Conservation (phyloP, 2,888 invertebrate genomes). For the Stenodema calcarata region DNA sequence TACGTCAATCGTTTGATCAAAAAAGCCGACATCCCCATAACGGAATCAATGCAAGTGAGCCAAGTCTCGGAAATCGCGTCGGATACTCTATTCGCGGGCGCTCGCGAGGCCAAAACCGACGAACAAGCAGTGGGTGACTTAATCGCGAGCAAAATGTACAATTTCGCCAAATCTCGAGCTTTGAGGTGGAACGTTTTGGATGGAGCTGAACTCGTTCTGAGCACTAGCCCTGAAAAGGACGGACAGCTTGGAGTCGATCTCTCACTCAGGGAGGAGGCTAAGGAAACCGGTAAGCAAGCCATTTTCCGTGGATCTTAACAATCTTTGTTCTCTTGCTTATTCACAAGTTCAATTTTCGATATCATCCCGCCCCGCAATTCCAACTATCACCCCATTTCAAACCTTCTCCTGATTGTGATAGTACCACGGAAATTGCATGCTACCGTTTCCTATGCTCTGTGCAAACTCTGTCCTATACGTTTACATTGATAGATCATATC, state of each 20-base stretch:
- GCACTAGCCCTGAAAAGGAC: constrained; percentile 72
- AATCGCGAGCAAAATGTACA: constrained; percentile 76
- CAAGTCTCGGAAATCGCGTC: constrained; percentile 65
- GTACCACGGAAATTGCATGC: constrained; percentile 42
- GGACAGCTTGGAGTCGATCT: constrained; percentile 71
- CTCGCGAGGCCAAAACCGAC: constrained; percentile 61
- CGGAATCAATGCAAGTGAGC: constrained; percentile 77
- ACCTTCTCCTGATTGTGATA: not conserved
- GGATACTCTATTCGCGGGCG: constrained; percentile 62
- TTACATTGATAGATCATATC: not conserved
- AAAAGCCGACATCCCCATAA: constrained; percentile 79
- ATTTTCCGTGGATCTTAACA: constrained; percentile 41
- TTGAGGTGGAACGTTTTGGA: constrained; percentile 79
- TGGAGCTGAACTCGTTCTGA: constrained; percentile 78
- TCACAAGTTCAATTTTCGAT: not conserved
- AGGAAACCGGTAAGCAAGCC: constrained; percentile 56
- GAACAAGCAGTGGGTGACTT: constrained; percentile 69
- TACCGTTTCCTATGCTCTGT: constrained; percentile 31
- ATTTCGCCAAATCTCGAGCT: constrained; percentile 77
- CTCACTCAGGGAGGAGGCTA: constrained; percentile 55
- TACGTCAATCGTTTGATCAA: constrained; percentile 83
- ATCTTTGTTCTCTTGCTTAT: not conserved
- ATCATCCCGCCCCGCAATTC: not conserved
- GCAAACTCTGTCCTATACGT: not conserved
- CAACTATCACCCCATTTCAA: not conserved